phyloP scores from a whole-genome alignment of 2,888 invertebrate species.

The Chorisops tibialis region DNA sequence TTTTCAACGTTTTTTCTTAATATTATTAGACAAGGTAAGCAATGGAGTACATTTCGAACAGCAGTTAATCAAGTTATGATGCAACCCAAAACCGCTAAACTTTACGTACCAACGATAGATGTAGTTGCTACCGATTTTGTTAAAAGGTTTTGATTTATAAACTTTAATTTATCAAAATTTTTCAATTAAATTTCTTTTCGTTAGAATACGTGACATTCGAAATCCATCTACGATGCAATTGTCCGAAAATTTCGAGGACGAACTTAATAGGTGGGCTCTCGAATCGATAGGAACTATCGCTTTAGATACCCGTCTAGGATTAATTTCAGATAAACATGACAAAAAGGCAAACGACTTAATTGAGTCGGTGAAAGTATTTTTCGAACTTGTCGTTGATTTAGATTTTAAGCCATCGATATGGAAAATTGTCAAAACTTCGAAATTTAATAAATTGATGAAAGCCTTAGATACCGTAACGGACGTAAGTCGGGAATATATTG shows the following conservation, averaged over 20 bases:
- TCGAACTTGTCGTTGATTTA: constrained; percentile 42
- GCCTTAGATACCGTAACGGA: constrained; percentile 44
- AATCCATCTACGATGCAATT: too few species aligned
- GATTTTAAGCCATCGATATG: too few species aligned
- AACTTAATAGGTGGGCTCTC: too few species aligned
- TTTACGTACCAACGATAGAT: constrained; percentile 52
- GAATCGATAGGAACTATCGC: constrained; percentile 51
- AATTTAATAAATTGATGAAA: constrained; percentile 42
- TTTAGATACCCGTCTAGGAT: too few species aligned
- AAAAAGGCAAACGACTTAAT: constrained; percentile 39
- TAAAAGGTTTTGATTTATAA: constrained; percentile 26
- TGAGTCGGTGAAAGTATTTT: constrained; percentile 39
- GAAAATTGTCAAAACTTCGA: too few species aligned
- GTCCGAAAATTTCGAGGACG: too few species aligned
- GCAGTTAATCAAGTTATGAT: constrained; percentile 63
- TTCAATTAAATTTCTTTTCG: not conserved
- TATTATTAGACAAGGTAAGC: constrained; percentile 60
- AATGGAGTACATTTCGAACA: constrained; percentile 66
- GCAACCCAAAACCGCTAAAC: constrained; percentile 55
- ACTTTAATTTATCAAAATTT: not conserved
- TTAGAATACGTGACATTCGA: constrained; percentile 36
- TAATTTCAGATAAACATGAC: constrained; percentile 25
- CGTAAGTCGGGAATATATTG: constrained; percentile 46
- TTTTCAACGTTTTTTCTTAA: too few species aligned
- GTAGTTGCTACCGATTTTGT: constrained; percentile 46